Percentiles rank a stretch among this genome's conserved stretches.
Evolutionary conservation across 92 coral and sea anemone genomes (phyloP).

Genomic region (Virgularia gustaviana): DNA sequence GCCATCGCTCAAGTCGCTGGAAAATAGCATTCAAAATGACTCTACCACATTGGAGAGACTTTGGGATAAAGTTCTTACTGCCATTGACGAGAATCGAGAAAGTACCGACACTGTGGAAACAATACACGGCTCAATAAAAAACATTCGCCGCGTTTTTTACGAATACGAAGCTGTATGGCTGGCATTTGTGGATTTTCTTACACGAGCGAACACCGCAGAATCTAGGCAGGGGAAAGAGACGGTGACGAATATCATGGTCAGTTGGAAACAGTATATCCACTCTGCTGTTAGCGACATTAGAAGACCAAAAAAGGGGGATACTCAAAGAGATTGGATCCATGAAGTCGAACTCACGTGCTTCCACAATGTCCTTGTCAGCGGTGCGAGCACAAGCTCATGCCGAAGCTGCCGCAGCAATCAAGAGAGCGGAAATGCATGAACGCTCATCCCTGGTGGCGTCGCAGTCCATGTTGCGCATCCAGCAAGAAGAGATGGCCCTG

Average conservation of each 20-base stretch:
- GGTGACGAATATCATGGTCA: too few relatives aligned
- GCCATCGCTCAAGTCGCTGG: conserved; percentile 10
- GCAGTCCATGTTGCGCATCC: conserved; percentile 22
- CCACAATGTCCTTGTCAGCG: too few relatives aligned
- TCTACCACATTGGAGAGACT: neutral
- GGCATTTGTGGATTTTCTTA: conserved; percentile 20
- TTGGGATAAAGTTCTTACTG: neutral
- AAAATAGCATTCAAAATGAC: conserved; percentile 6
- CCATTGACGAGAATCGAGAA: conserved; percentile 2
- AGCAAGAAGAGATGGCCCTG: conserved; percentile 43
- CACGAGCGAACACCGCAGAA: conserved; percentile 4
- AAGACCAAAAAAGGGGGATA: too few relatives aligned
- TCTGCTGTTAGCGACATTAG: too few relatives aligned
- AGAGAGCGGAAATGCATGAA: too few relatives aligned
- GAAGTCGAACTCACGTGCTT: too few relatives aligned
- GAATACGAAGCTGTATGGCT: conserved; percentile 15
- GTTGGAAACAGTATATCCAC: too few relatives aligned
- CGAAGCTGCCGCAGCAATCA: too few relatives aligned
- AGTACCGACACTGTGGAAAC: conserved; percentile 14
- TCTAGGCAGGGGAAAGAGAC: too few relatives aligned
- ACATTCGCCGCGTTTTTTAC: conserved; percentile 2
- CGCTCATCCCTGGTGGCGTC: too few relatives aligned
- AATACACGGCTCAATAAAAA: conserved; percentile 14
- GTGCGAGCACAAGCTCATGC: too few relatives aligned
- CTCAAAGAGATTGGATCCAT: too few relatives aligned